Conservation (phyloP, 2,888 invertebrate genomes). For the Tipula unca region DNA sequence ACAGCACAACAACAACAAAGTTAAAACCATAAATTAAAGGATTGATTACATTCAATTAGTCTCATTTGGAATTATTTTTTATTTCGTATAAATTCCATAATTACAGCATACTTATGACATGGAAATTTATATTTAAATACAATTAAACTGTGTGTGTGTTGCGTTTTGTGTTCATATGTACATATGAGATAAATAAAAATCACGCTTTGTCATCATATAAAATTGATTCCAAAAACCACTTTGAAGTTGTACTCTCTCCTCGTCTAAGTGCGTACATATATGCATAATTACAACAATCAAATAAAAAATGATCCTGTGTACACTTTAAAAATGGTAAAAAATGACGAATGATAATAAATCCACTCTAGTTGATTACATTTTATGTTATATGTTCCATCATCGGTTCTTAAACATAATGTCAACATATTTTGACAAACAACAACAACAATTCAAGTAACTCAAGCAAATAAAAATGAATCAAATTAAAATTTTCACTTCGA, state of each 20-base stretch:
- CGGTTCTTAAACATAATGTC: conserved; percentile 8
- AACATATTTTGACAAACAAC: not conserved
- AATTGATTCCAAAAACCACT: not conserved
- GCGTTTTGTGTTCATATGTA: not conserved
- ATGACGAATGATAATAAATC: not conserved
- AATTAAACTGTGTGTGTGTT: not conserved
- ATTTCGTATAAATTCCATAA: not conserved
- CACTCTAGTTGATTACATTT: not conserved
- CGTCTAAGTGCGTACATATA: not conserved
- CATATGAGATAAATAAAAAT: not conserved
- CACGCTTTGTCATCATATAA: not conserved
- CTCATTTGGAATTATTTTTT: not conserved
- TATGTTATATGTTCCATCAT: not conserved
- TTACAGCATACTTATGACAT: not conserved
- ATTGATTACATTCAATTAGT: conserved; percentile 8
- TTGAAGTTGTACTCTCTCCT: not conserved
- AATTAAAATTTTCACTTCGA: not conserved
- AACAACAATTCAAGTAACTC: not conserved
- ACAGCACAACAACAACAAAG: not conserved
- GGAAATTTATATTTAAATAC: not conserved
- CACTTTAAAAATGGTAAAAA: not conserved
- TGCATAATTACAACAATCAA: not conserved
- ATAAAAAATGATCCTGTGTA: not conserved
- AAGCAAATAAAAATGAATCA: conserved; percentile 14
- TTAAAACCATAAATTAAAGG: conserved; percentile 8